Evolutionary conservation across 2,113 vertebrate genomes (phyloP).

Genomic region (Nettapus auritus): DNA sequence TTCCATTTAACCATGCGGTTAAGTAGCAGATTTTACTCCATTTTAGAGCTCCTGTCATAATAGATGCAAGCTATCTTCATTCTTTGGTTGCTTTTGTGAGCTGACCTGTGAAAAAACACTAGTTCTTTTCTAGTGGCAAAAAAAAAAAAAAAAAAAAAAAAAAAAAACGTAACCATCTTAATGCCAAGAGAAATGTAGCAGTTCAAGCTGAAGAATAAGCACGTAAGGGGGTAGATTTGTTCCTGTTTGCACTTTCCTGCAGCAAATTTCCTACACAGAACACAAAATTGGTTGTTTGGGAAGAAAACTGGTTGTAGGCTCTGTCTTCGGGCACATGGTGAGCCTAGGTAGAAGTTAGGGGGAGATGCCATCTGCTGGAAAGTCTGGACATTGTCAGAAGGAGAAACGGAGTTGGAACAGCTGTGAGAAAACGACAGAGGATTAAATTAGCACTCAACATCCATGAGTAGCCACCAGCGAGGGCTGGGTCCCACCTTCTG

Average conservation of each 20-base stretch:
- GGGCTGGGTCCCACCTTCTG: background rate
- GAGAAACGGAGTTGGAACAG: background rate
- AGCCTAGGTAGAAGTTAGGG: slow-evolving; percentile 61
- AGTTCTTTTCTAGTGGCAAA: background rate
- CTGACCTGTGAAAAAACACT: background rate
- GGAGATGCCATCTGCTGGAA: slow-evolving; percentile 80
- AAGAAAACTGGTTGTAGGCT: background rate
- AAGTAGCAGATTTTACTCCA: background rate
- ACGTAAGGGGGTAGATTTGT: background rate
- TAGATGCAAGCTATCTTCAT: background rate
- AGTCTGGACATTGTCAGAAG: slow-evolving; percentile 27
- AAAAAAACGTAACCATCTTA: background rate
- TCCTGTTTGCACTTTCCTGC: background rate
- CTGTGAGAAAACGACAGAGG: background rate
- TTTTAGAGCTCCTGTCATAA: slow-evolving; percentile 12
- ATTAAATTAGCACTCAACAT: background rate
- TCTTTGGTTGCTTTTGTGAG: background rate
- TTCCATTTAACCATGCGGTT: background rate
- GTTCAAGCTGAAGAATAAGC: background rate
- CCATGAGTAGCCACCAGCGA: background rate
- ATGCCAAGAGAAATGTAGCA: background rate
- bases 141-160: background rate
- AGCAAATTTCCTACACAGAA: background rate
- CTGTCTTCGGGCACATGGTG: slow-evolving; percentile 41
- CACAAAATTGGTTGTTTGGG: background rate